Evolutionary conservation across 2,113 vertebrate species (phyloP).

Genomic region (Polypterus senegalus): DNA sequence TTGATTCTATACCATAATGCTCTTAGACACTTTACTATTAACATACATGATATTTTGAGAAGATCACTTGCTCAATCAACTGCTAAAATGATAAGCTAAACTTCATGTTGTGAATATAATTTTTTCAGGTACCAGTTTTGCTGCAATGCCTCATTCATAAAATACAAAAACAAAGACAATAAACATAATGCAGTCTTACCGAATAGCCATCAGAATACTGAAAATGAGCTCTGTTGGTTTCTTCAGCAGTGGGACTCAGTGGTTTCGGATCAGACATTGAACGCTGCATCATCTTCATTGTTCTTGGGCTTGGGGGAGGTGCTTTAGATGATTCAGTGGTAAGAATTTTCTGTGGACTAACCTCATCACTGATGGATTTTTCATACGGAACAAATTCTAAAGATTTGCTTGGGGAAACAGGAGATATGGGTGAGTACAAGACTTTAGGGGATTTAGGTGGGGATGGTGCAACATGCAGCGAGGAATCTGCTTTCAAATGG

Average conservation of each 20-base stretch:
- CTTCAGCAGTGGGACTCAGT: constrained; percentile 82
- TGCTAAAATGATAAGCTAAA: too few relatives aligned
- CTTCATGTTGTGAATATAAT: too few relatives aligned
- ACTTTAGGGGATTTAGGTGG: constrained; percentile 83
- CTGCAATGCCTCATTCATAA: not conserved
- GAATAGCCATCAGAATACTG: constrained; percentile 79
- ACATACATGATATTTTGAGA: too few relatives aligned
- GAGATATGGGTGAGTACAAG: constrained; percentile 80
- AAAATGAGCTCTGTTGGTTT: constrained; percentile 73
- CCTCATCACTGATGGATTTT: constrained; percentile 67
- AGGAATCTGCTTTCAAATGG: constrained; percentile 72
- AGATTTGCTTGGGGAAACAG: constrained; percentile 80
- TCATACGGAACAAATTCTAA: constrained; percentile 94
- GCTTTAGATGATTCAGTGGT: constrained; percentile 71
- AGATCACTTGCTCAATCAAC: too few relatives aligned
- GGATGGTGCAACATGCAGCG: constrained; percentile 69
- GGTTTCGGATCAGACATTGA: constrained; percentile 92
- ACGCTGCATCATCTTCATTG: constrained; percentile 78
- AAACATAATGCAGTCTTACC: constrained; percentile 58
- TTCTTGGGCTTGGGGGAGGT: constrained; percentile 73
- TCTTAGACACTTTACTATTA: too few relatives aligned
- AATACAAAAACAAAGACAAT: not conserved
- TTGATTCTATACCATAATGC: too few relatives aligned
- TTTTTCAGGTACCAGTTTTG: too few relatives aligned
- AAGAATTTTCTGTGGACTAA: constrained; percentile 75